phyloP scores from a whole-genome alignment of 35 echinoderm and acorn worm species.

The Amphiura filiformis region DNA sequence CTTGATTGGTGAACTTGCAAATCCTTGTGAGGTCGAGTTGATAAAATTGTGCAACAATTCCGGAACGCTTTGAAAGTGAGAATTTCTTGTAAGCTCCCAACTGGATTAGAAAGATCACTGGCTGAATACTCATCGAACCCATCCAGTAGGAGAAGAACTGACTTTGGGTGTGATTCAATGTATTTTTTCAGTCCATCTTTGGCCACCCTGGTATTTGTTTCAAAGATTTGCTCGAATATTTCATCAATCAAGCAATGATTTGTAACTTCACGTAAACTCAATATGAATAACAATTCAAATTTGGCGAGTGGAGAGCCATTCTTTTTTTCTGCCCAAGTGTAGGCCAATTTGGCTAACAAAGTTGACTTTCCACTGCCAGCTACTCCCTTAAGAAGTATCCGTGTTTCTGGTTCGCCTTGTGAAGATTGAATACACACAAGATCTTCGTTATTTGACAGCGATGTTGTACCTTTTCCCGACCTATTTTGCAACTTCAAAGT shows the following conservation, averaged over 20 bases:
- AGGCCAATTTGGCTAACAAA: background rate
- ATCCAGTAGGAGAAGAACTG: conserved; percentile 11
- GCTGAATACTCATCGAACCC: conserved; percentile 11
- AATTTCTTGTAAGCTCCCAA: background rate
- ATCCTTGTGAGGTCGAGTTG: no score
- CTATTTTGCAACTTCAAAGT: no score
- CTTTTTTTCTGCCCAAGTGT: background rate
- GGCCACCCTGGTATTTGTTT: background rate
- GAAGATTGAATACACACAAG: background rate
- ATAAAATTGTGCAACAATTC: background rate
- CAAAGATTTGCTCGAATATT: no score
- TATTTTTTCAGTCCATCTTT: conserved; percentile 5
- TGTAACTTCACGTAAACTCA: no score
- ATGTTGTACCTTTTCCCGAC: background rate
- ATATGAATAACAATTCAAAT: background rate
- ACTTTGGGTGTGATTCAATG: background rate
- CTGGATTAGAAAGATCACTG: background rate
- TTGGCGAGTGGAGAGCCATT: background rate
- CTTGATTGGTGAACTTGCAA: no score
- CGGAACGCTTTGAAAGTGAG: background rate
- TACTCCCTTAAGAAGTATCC: background rate
- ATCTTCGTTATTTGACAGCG: background rate
- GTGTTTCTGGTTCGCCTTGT: background rate
- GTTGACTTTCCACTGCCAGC: background rate
- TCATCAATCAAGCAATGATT: no score